These are phyloP conservation scores for Drosophila neonasuta DNA, from an alignment of 2,888 invertebrate genomes.

Conservation along the genomic window DNA sequence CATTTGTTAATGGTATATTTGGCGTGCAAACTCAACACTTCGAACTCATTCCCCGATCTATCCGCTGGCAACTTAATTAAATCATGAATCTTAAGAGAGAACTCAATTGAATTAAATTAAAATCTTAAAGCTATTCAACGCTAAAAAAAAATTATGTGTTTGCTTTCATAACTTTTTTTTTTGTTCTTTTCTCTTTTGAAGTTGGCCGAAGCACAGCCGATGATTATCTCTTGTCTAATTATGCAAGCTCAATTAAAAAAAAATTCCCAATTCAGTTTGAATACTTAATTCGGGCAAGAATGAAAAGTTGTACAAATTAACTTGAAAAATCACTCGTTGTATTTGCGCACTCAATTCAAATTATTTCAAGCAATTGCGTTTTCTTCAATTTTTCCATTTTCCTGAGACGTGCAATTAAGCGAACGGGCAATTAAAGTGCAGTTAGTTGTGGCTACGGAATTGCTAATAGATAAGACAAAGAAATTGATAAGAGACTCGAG, in stretches of 20 bases:
- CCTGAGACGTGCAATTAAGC: conserved; percentile 56
- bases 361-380: conserved; percentile 74
- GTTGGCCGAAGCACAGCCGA: conserved; percentile 4
- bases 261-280: conserved; percentile 49
- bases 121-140: not conserved
- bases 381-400: conserved; percentile 33
- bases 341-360: conserved; percentile 73
- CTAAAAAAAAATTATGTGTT: not conserved
- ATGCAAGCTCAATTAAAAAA: conserved; percentile 71
- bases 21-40: conserved; percentile 20
- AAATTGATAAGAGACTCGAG: conserved; percentile 13
- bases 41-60: not conserved
- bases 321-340: conserved; percentile 60
- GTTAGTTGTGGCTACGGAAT: conserved; percentile 33
- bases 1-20: conserved; percentile 53
- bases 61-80: not conserved
- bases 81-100: not conserved
- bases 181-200: not conserved
- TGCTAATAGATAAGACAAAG: conserved; percentile 15
- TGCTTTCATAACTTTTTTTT: not conserved
- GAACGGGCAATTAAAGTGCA: conserved; percentile 56
- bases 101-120: not conserved
- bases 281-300: conserved; percentile 30
- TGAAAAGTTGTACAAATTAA: conserved; percentile 46
- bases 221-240: conserved; percentile 68